Base-by-base conservation (phyloP, 2,113 vertebrate species). In the Oreochromis spilurus region DNA sequence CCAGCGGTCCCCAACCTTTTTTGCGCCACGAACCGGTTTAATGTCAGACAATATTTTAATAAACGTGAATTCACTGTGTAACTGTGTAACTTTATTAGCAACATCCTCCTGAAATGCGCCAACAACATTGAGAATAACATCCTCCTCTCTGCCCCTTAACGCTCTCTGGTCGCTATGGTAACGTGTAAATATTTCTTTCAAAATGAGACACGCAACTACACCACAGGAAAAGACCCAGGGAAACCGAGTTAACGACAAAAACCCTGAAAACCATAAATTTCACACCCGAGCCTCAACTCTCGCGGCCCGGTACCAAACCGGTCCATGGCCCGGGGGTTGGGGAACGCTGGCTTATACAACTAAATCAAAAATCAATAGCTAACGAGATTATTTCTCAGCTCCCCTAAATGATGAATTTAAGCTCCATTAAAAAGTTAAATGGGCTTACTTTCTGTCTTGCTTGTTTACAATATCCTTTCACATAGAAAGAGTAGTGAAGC, bases 51-150 rank as follows among this genome's bases (percentile, higher is more conserved):
- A 16, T 58, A 9, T 9, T 31, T 31, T 31, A 58, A 58, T 58
- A 58, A 58, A 58, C 2, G 16, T 7, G 31, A 58, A 58, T 31
- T 58, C 14, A 0, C 55, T 58, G 26, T 58, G 7, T 17, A 58
- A 29, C 29, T 58, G 55, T 58, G 7, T 58, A 31, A 31, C 57
- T 58, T 58, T 58, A 17, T 58, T 58, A 58, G 14, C 57, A 58
- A 0, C 14, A 4, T 58, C 0, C 26, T 0, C 55, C 14, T 31
- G 55, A 58, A 58, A 58, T 58, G 7, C 4, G 1, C 1, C 26
- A 58, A 31, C 55, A 58, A 31, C 55, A 31, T 3, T 57, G 54
- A 57, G 54, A 57, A 12, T 57, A 57, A 14, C 54, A 0, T 57
- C 54, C 12, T 31, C 57, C 57, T 0, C 57, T 58, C 8, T 31